phyloP scores from a whole-genome alignment of 2,888 invertebrate species.

The Erebia palarica region DNA sequence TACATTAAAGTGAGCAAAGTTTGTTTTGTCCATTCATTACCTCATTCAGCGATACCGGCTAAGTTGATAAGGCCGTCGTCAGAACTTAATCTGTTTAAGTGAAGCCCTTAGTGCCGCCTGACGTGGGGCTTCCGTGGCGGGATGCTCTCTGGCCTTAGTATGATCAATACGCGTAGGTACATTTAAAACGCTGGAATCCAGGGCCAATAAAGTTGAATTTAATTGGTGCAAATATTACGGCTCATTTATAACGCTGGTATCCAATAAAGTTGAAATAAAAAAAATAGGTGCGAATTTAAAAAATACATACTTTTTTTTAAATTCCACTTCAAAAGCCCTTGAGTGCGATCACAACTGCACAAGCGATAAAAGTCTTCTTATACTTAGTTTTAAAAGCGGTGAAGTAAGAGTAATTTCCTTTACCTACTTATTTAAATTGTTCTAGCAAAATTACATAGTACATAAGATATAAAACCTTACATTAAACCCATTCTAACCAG shows the following conservation, averaged over 20 bases:
- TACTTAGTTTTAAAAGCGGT: no score
- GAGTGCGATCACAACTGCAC: no score
- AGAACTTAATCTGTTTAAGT: conserved; percentile 15
- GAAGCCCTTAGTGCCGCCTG: conserved; percentile 10
- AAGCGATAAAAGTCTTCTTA: no score
- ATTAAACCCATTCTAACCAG: conserved; percentile 20
- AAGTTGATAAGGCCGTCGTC: conserved; percentile 17
- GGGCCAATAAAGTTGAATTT: not conserved
- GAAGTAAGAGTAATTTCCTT: not conserved
- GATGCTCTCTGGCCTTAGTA: conserved; percentile 5
- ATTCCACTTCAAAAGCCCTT: no score
- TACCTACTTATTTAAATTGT: not conserved
- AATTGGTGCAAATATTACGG: no score
- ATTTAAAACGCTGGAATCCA: not conserved
- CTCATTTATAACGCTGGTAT: no score
- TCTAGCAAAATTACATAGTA: not conserved
- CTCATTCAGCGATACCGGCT: conserved; percentile 5
- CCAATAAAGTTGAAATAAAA: no score
- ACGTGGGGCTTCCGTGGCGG: conserved; percentile 9
- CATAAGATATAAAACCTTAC: not conserved
- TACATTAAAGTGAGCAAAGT: not conserved
- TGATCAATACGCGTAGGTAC: not conserved
- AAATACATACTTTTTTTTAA: no score
- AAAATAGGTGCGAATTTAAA: no score
- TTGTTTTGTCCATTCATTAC: not conserved